Conservation (phyloP, 2,113 vertebrate genomes). For the Micromys minutus region DNA sequence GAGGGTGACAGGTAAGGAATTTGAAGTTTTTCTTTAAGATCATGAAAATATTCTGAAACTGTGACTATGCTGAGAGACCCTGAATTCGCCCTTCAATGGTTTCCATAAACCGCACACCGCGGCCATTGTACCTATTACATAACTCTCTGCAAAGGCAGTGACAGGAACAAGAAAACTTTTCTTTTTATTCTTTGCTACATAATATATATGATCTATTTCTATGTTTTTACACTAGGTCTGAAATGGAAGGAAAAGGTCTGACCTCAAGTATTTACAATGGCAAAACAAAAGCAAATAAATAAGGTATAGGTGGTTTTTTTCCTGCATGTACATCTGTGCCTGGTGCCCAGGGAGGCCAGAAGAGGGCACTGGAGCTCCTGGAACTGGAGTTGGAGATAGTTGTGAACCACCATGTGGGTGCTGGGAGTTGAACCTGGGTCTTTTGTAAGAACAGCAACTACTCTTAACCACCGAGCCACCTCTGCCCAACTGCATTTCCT, state of each 20-base stretch:
- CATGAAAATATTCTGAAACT: neutral
- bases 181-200: neutral
- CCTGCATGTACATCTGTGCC: neutral
- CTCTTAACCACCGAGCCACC: neutral
- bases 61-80: neutral
- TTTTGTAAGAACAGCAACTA: neutral
- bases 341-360: neutral
- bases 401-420: neutral
- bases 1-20: neutral
- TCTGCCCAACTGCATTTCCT: neutral
- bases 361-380: neutral
- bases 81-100: neutral
- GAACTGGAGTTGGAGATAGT: neutral
- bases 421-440: neutral
- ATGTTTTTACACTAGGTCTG: neutral
- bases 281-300: neutral
- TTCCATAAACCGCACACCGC: neutral
- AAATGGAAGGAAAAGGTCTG: neutral
- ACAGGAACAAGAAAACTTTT: neutral
- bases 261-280: neutral
- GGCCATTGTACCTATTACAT: neutral
- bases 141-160: neutral
- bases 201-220: neutral
- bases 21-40: neutral
- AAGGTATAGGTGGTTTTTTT: neutral